phyloP scores from a whole-genome alignment of 2,113 vertebrate genomes.

The Turnix velox region DNA sequence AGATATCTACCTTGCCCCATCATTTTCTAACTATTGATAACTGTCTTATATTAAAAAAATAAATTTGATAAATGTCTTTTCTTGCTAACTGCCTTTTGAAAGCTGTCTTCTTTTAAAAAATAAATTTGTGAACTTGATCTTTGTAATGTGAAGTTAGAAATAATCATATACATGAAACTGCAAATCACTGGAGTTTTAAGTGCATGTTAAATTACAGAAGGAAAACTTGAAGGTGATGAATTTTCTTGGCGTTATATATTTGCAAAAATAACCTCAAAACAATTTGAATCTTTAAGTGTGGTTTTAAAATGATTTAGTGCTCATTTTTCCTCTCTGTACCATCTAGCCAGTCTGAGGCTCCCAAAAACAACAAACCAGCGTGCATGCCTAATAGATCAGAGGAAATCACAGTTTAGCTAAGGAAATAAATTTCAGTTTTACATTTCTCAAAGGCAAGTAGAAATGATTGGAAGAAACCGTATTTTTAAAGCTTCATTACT shows the following conservation, averaged over 20 bases:
- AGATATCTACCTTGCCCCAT: not conserved
- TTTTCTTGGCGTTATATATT: not conserved
- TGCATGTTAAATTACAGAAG: not conserved
- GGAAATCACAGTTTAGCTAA: not conserved
- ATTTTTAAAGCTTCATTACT: not conserved
- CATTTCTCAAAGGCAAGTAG: not conserved
- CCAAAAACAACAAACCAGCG: constrained; percentile 13
- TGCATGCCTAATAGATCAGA: not conserved
- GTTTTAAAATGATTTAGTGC: not conserved
- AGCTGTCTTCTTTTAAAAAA: not conserved
- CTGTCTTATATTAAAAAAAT: not conserved
- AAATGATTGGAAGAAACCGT: not conserved
- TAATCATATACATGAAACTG: not conserved
- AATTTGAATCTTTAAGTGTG: not conserved
- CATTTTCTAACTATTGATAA: not conserved
- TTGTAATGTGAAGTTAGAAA: not conserved
- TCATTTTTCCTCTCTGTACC: not conserved
- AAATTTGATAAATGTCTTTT: too few relatives aligned
- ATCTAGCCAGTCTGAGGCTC: not conserved
- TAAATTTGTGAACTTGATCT: not conserved
- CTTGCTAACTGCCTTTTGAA: accelerated
- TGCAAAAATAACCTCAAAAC: not conserved
- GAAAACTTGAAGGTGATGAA: not conserved
- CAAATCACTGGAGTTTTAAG: not conserved
- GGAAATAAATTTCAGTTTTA: not conserved